phyloP scores from a whole-genome alignment of 2,113 vertebrate genomes.

The Charina bottae region DNA sequence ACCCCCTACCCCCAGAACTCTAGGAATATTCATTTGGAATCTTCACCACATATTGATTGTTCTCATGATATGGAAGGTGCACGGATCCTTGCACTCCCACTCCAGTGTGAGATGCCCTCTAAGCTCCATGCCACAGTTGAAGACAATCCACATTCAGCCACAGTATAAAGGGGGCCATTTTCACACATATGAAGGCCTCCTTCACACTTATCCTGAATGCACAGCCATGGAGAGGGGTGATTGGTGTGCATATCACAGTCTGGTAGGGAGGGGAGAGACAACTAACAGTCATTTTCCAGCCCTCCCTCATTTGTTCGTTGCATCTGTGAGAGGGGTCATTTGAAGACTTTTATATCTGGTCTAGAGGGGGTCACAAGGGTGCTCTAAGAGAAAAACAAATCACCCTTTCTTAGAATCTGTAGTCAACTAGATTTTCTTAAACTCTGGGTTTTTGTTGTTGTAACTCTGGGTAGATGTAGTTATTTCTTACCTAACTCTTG shows the following conservation, averaged over 20 bases:
- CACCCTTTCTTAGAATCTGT: background rate
- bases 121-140: background rate
- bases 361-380: background rate
- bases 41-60: background rate
- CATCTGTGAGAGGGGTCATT: background rate
- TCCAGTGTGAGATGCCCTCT: no score
- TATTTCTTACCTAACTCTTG: background rate
- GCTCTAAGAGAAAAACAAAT: background rate
- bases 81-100: no score
- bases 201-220: background rate
- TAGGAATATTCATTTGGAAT: no score
- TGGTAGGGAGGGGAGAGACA: background rate
- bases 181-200: background rate
- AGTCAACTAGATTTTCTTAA: background rate
- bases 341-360: background rate
- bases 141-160: background rate
- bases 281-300: background rate
- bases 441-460: no score
- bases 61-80: no score
- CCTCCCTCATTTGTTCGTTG: background rate
- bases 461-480: background rate
- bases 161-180: background rate
- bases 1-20: no score
- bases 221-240: background rate
- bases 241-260: background rate